Conservation (phyloP, 2,113 vertebrate genomes). For the Cricetomys ansorgei region DNA sequence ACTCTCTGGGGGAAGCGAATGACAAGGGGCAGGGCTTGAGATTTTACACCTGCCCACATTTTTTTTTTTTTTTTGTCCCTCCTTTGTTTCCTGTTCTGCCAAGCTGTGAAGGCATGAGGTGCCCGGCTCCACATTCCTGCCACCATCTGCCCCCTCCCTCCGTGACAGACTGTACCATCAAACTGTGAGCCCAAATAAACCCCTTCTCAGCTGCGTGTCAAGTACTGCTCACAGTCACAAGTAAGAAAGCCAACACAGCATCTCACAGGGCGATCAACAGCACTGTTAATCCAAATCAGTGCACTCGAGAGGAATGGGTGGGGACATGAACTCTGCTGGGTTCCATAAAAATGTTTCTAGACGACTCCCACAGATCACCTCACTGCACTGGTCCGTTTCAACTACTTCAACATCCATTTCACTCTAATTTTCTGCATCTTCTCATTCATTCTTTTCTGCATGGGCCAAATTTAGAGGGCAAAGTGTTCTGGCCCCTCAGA, state of each 20-base stretch:
- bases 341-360: slow-evolving; percentile 36
- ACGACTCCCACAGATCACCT: slow-evolving; percentile 82
- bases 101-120: background rate
- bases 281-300: background rate
- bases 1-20: background rate
- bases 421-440: slow-evolving; percentile 88
- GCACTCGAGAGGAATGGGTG: background rate
- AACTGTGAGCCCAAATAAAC: background rate
- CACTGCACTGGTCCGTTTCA: slow-evolving; percentile 90
- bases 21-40: background rate
- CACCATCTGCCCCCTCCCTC: no score
- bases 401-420: slow-evolving; percentile 93
- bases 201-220: background rate
- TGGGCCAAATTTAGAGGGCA: slow-evolving; percentile 86
- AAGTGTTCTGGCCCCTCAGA: slow-evolving; percentile 89
- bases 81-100: background rate
- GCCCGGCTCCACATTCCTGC: background rate
- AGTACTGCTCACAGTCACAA: background rate
- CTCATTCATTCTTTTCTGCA: slow-evolving; percentile 82
- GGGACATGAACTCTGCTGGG: slow-evolving; percentile 19
- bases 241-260: background rate
- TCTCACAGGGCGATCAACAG: slow-evolving; percentile 81
- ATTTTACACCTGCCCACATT: background rate
- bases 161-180: background rate
- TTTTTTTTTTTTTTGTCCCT: background rate